Evolutionary conservation across 2,888 invertebrate genomes (phyloP).

Genomic region (Saturnia pavonia): DNA sequence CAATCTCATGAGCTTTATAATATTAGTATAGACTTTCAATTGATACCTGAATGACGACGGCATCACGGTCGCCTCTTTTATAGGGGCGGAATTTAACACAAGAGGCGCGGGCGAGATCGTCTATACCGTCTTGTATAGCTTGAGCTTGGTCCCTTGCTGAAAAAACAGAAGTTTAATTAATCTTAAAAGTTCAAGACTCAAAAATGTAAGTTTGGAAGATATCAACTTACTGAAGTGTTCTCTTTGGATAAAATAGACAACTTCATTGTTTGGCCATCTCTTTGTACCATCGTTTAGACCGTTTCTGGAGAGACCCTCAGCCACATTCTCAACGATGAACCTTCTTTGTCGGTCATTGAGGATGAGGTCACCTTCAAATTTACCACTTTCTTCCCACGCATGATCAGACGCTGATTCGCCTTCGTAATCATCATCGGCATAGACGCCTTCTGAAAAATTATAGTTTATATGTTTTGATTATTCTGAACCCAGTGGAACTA

Average conservation of each 20-base stretch:
- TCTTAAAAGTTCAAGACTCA: too few species aligned
- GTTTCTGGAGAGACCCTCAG: conserved; percentile 71
- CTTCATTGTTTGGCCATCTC: conserved; percentile 74
- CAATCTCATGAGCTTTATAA: too few species aligned
- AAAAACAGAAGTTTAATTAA: too few species aligned
- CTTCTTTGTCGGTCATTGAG: conserved; percentile 71
- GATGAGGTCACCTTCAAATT: conserved; percentile 79
- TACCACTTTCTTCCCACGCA: conserved; percentile 77
- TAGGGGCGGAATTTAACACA: conserved; percentile 77
- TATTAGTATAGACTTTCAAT: background rate
- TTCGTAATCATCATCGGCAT: conserved; percentile 58
- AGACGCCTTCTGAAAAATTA: conserved; percentile 49
- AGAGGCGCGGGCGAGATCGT: conserved; percentile 70
- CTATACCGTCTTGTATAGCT: conserved; percentile 72
- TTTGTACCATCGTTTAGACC: conserved; percentile 70
- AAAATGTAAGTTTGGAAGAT: too few species aligned
- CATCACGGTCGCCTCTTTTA: conserved; percentile 68
- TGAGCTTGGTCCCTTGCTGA: conserved; percentile 68
- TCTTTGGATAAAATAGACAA: conserved; percentile 69
- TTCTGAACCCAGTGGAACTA: background rate
- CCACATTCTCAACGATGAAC: conserved; percentile 66
- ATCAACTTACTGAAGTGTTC: conserved; percentile 72
- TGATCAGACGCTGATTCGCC: conserved; percentile 62
- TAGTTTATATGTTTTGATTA: background rate
- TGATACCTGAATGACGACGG: conserved; percentile 74